These are phyloP conservation scores for Salarias fasciatus DNA, from an alignment of 2,797 vertebrate species.

Conservation along the genomic window DNA sequence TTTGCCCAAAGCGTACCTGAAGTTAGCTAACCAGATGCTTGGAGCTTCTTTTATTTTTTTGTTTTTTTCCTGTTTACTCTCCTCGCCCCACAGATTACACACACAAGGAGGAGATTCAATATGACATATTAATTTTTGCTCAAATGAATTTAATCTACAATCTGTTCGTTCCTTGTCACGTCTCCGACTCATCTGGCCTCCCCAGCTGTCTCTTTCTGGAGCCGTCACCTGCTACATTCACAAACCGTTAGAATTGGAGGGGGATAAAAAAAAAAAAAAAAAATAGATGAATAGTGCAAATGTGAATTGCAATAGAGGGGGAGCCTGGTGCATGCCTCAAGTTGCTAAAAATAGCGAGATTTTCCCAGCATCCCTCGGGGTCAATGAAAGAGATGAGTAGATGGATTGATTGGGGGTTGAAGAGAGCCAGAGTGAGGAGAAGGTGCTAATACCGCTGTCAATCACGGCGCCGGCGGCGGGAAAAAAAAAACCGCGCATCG, in stretches of 20 bases:
- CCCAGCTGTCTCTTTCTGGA: background rate
- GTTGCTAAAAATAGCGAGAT: conserved; percentile 67
- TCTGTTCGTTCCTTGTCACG: no score
- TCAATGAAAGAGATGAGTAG: conserved; percentile 31
- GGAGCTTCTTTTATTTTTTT: no score
- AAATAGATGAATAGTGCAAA: background rate
- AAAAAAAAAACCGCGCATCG: background rate
- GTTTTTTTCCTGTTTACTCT: no score
- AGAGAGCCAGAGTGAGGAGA: conserved; percentile 38
- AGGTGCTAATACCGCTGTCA: conserved; percentile 72
- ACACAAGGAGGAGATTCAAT: background rate
- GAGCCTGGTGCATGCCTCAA: conserved; percentile 26
- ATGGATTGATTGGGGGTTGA: conserved; percentile 58
- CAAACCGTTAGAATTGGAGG: background rate
- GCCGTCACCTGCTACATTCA: background rate
- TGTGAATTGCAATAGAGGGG: background rate
- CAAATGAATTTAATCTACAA: background rate
- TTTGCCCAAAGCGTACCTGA: no score
- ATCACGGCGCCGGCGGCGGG: conserved; percentile 37
- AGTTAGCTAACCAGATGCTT: no score
- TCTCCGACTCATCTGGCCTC: background rate
- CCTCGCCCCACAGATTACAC: no score
- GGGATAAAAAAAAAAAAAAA: no score
- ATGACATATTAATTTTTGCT: background rate
- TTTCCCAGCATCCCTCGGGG: conserved; percentile 50